phyloP scores from a whole-genome alignment of 2,797 vertebrate genomes.

The Bucorvus abyssinicus region DNA sequence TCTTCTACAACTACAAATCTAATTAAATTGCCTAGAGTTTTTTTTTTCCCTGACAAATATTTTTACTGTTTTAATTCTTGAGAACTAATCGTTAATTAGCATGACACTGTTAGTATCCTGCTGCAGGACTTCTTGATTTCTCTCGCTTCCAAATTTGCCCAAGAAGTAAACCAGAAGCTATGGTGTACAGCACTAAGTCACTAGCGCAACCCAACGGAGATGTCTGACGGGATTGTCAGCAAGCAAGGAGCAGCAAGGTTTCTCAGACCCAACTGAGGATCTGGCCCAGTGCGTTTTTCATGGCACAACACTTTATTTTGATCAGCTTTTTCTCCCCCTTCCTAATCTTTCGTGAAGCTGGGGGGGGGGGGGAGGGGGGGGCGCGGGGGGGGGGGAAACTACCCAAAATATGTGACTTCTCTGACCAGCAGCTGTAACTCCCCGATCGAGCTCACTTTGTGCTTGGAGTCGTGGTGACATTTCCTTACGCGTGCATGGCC shows the following conservation, averaged over 20 bases:
- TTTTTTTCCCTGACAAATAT: neutral
- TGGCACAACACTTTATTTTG: neutral
- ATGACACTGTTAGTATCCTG: neutral
- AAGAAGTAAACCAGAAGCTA: neutral
- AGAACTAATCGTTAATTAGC: neutral
- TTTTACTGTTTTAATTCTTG: neutral
- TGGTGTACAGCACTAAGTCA: neutral
- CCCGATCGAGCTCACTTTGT: neutral
- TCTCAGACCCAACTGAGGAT: neutral
- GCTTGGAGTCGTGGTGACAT: neutral
- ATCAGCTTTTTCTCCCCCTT: neutral
- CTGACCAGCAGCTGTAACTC: neutral
- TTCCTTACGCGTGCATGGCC: neutral
- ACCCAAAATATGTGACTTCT: neutral
- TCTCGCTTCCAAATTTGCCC: neutral
- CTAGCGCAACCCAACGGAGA: neutral
- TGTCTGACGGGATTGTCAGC: neutral
- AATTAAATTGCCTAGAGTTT: neutral
- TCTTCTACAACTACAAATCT: constrained; percentile 28
- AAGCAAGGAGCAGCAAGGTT: neutral
- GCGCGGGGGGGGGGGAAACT: neutral
- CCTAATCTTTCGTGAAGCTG: neutral
- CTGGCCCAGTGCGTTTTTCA: neutral
- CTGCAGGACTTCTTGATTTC: neutral
- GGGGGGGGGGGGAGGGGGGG: no score